These are phyloP conservation scores for Thunnus thynnus DNA, from an alignment of 2,113 vertebrate genomes.

Conservation along the genomic window DNA sequence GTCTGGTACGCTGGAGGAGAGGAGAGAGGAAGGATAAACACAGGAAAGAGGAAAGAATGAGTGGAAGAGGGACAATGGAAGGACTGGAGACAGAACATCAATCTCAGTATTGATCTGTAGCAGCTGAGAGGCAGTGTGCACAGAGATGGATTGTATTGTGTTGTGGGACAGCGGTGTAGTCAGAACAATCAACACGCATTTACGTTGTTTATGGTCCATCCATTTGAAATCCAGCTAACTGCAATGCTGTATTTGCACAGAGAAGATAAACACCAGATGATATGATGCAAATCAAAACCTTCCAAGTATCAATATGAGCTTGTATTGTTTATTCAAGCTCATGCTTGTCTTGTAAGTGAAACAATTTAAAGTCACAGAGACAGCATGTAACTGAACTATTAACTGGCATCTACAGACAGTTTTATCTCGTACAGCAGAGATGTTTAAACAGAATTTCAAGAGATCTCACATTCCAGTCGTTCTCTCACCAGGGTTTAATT, in stretches of 20 bases:
- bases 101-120: background rate
- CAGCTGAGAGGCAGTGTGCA: background rate
- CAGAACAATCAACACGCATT: background rate
- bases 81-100: background rate
- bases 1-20: slow-evolving; percentile 88
- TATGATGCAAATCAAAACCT: background rate
- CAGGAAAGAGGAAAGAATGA: background rate
- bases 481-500: too few relatives aligned
- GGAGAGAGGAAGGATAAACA: background rate
- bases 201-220: background rate
- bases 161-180: slow-evolving; percentile 1
- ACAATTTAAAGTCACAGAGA: background rate
- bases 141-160: background rate
- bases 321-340: background rate
- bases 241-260: too few relatives aligned
- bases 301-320: background rate
- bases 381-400: background rate
- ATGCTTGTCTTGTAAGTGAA: background rate
- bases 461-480: too few relatives aligned
- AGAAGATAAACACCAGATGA: too few relatives aligned
- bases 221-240: background rate
- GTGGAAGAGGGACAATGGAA: background rate
- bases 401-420: too few relatives aligned
- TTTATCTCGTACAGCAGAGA: too few relatives aligned
- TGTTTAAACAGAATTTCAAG: too few relatives aligned